Base-by-base conservation (phyloP, 2,113 vertebrate species). In the Sander vitreus region DNA sequence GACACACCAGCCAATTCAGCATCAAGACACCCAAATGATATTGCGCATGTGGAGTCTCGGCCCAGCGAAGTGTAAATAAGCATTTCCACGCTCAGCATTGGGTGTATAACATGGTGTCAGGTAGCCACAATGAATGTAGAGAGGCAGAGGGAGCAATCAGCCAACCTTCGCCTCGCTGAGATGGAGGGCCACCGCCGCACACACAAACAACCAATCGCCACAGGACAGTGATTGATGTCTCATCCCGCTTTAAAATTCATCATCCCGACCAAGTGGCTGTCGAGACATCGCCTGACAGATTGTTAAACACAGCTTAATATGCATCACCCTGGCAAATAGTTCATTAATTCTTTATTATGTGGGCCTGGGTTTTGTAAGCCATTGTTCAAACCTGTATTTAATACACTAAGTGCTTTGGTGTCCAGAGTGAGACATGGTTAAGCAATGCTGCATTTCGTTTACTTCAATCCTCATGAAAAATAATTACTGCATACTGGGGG, bases 141-240 rank as follows among this genome's bases (percentile, higher is more conserved):
- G 85, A 93, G 79, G 93, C 94, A 94, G 93, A 93, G 91, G 90
- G 94, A 96, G 96, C 95, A 97, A 97, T 98, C 96, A 96, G 96
- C 92, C 95, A 93, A 92, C 93, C 96, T 96, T 96, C 96, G 85
- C 96, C 92, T 96, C 93, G 93, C 87, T 53, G 94, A 98, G 96
- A 98, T 96, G 95, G 96, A 97, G 95, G 94, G 95, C 96, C 93
- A 85, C 94, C 93, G 95, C 95, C 96, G 95, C 94, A 95, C 96
- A 95, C 94, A 96, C 96, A 96, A 97, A 96, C 96, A 96, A 97
- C 96, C 97, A 98, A 98, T 98, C 97, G 96, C 95, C 85, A 79
- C 66, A 59, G 16, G 94, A 96, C 91, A 85, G 93, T 97, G 97
- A 98, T 92, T 95, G 96, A 98, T 98, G 96, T 83, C 90, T 93